Conservation (phyloP, 2,888 invertebrate species). For the Lithophane leautieri region DNA sequence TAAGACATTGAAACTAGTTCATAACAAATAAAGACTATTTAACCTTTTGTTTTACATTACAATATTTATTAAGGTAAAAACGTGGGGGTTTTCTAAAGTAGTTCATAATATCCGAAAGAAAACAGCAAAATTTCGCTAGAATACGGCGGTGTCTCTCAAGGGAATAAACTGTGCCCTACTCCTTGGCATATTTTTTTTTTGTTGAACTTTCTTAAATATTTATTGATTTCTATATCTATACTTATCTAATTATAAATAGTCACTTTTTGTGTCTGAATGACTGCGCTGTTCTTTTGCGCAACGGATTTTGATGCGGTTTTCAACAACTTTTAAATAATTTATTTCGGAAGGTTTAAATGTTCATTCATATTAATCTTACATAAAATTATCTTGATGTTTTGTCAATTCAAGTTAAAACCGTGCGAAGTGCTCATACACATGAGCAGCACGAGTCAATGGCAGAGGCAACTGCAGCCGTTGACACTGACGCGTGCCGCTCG, state of each 20-base stretch:
- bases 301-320: too few relatives aligned
- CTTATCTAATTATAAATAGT: not conserved
- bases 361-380: not conserved
- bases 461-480: too few relatives aligned
- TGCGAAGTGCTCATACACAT: not conserved
- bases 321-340: too few relatives aligned
- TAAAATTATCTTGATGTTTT: not conserved
- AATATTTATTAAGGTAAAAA: not conserved
- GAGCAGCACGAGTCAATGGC: too few relatives aligned
- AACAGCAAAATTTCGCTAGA: not conserved
- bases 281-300: too few relatives aligned
- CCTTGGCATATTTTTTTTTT: not conserved
- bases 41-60: conserved; percentile 4
- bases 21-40: not conserved
- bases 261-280: too few relatives aligned
- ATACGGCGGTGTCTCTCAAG: conserved; percentile 4
- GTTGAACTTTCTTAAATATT: not conserved
- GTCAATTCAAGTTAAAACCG: not conserved
- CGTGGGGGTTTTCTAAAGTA: conserved; percentile 2
- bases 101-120: not conserved
- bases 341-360: not conserved
- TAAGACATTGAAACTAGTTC: conserved; percentile 11
- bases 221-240: not conserved
- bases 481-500: too few relatives aligned
- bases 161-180: not conserved